Conservation (phyloP, 2,113 vertebrate genomes). For the Pseudopodoces humilis region DNA sequence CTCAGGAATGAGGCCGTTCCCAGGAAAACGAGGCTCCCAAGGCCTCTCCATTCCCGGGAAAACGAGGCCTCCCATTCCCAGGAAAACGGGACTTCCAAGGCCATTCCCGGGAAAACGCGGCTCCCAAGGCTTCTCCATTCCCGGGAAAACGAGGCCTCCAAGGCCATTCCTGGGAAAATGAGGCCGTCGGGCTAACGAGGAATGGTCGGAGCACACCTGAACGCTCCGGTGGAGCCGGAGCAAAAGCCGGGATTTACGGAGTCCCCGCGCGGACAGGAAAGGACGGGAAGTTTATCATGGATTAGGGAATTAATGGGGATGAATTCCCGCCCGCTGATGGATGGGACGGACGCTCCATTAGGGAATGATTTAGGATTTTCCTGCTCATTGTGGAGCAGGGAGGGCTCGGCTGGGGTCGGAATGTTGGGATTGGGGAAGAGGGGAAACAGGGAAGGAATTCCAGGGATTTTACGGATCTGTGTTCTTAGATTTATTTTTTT, state of each 20-base stretch:
- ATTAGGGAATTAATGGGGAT: conserved; percentile 79
- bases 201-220: conserved; percentile 73
- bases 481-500: background rate
- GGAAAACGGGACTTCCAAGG: background rate
- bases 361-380: background rate
- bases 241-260: conserved; percentile 71
- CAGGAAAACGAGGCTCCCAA: too few species aligned
- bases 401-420: background rate
- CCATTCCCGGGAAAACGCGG: background rate
- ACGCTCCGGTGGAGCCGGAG: conserved; percentile 53
- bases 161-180: conserved; percentile 55
- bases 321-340: conserved; percentile 76
- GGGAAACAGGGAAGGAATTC: background rate
- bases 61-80: background rate
- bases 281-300: conserved; percentile 78
- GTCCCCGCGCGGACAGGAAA: conserved; percentile 75
- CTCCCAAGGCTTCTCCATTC: background rate
- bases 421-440: background rate
- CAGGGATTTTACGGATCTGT: rapidly evolving
- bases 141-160: rapidly evolving
- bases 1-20: too few species aligned
- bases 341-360: conserved; percentile 48
- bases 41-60: too few species aligned
- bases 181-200: conserved; percentile 74
- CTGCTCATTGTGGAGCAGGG: background rate